These are phyloP conservation scores for Mythimna vitellina DNA, from an alignment of 2,888 invertebrate species.

Conservation along the genomic window DNA sequence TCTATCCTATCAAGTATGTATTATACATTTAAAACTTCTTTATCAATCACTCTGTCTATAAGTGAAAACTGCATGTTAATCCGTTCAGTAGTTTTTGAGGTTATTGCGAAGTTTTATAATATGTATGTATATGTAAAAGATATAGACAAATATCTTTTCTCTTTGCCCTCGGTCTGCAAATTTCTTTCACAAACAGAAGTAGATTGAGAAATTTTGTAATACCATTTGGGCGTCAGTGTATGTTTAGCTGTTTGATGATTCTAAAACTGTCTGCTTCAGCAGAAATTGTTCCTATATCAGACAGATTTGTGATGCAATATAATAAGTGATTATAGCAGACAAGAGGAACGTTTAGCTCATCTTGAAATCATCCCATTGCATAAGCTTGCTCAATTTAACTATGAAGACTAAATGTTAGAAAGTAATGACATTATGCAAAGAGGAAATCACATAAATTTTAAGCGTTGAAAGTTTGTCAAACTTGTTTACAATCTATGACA, in stretches of 20 bases:
- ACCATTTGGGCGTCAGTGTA: background rate
- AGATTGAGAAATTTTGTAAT: background rate
- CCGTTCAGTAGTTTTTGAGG: too few relatives aligned
- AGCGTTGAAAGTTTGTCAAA: conserved; percentile 31
- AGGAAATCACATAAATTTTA: conserved; percentile 16
- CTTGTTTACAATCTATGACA: conserved; percentile 57
- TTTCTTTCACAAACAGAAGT: background rate
- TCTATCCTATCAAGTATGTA: too few relatives aligned
- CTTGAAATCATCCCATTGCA: background rate
- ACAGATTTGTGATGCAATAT: background rate
- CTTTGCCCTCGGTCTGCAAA: background rate
- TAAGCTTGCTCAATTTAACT: background rate
- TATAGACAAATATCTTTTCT: background rate
- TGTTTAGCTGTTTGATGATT: background rate
- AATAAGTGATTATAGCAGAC: background rate
- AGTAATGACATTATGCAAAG: conserved; percentile 4
- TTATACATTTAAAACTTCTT: too few relatives aligned
- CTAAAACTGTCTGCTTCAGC: background rate
- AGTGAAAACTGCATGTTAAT: too few relatives aligned
- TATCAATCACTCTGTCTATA: too few relatives aligned
- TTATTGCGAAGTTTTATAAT: too few relatives aligned
- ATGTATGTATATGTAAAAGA: background rate
- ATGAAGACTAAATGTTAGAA: background rate
- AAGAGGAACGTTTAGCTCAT: background rate
- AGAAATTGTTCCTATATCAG: background rate